A percentile compares a stretch with the other conserved stretches of the same genome.
These are phyloP conservation scores for Pristionchus maxplancki DNA, from an alignment of 2,888 invertebrate species.

Conservation along the genomic window DNA sequence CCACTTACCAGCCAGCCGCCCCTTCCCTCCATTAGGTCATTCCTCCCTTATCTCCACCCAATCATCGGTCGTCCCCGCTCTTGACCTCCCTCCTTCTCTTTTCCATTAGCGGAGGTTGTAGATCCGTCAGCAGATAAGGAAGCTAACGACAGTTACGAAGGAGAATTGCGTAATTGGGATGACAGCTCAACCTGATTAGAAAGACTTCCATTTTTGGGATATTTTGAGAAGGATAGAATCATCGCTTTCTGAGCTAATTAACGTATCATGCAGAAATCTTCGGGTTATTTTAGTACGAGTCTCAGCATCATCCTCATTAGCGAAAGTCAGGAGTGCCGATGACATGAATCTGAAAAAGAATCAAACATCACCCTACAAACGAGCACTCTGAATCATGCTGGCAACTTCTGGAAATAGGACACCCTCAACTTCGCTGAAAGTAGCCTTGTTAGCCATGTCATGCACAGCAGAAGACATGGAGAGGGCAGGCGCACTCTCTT, in stretches of 20 bases:
- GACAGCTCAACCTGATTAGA: neutral
- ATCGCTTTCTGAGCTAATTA: no score
- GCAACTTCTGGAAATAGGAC: neutral
- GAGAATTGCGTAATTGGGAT: neutral
- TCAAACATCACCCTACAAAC: neutral
- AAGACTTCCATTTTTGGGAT: neutral
- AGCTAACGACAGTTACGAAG: neutral
- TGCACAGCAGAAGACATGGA: neutral
- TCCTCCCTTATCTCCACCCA: conserved; percentile 7
- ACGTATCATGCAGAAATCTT: no score
- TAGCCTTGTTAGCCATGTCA: conserved; percentile 4
- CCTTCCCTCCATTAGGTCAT: conserved; percentile 7
- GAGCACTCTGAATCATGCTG: neutral
- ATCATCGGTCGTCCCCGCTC: conserved; percentile 13
- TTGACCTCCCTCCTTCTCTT: conserved; percentile 26
- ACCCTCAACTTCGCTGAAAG: neutral
- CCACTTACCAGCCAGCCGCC: neutral
- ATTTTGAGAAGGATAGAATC: neutral
- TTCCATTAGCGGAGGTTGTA: conserved; percentile 40
- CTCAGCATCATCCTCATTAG: no score
- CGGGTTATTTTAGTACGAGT: no score
- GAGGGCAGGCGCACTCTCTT: neutral
- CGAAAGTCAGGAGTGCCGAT: neutral
- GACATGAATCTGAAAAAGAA: neutral
- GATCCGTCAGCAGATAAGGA: neutral